These are phyloP conservation scores for Aricia artaxerxes DNA, from an alignment of 2,888 invertebrate genomes.

Conservation along the genomic window DNA sequence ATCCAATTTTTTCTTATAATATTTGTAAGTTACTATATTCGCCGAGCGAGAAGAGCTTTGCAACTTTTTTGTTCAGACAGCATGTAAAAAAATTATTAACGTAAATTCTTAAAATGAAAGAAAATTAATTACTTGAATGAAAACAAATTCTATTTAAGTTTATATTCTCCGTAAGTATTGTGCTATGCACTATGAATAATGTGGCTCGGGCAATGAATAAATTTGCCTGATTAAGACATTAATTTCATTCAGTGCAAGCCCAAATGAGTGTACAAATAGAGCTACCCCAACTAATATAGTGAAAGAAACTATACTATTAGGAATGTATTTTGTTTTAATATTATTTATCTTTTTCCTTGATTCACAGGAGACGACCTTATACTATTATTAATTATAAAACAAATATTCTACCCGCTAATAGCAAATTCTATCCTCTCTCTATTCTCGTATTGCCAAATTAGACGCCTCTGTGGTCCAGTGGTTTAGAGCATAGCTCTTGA, in stretches of 20 bases:
- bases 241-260: conserved; percentile 52
- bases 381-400: too few species aligned
- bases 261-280: conserved; percentile 34
- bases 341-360: not conserved
- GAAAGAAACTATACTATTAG: not conserved
- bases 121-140: not conserved
- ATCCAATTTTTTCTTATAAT: too few species aligned
- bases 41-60: too few species aligned
- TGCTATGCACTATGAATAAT: conserved; percentile 37
- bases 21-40: too few species aligned
- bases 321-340: not conserved
- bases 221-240: conserved; percentile 62
- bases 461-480: too few species aligned
- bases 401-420: too few species aligned
- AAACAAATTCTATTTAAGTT: not conserved
- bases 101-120: not conserved
- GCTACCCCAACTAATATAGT: not conserved
- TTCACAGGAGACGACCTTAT: too few species aligned
- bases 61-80: too few species aligned
- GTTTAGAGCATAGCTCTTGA: too few species aligned
- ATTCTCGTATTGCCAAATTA: too few species aligned
- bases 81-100: not conserved
- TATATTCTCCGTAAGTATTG: conserved; percentile 1
- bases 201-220: conserved; percentile 53
- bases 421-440: too few species aligned